Conservation (phyloP, 2,113 vertebrate species). For the Rhynchomys soricoides region DNA sequence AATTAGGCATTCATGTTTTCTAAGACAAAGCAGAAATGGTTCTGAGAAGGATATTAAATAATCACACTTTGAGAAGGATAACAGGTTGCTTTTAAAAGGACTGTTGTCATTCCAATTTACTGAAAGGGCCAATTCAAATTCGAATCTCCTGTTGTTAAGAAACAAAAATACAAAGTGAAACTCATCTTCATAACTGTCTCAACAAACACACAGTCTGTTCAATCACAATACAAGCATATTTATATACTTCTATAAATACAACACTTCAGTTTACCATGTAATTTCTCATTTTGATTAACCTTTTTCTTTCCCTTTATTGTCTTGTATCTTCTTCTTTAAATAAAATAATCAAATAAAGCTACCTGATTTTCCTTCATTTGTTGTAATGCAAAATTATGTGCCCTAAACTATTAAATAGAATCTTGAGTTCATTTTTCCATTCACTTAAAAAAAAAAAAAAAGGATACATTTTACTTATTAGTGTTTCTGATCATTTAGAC, state of each 20-base stretch:
- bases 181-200: not conserved
- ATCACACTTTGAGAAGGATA: slow-evolving; percentile 67
- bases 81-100: slow-evolving; percentile 51
- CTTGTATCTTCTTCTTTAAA: not conserved
- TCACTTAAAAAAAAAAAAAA: slow-evolving; percentile 18
- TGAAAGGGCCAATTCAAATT: slow-evolving; percentile 44
- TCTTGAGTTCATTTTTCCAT: not conserved
- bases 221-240: not conserved
- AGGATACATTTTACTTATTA: not conserved
- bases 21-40: slow-evolving; percentile 53
- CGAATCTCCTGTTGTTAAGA: not conserved
- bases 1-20: slow-evolving; percentile 75
- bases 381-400: not conserved
- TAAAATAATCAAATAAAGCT: not conserved
- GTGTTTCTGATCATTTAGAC: not conserved
- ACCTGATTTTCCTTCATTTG: not conserved
- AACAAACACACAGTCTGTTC: not conserved
- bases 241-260: slow-evolving; percentile 15
- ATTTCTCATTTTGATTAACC: not conserved
- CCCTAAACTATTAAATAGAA: not conserved
- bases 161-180: slow-evolving; percentile 13
- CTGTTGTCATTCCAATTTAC: slow-evolving; percentile 62
- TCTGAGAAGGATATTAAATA: slow-evolving; percentile 67
- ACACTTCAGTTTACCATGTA: not conserved
- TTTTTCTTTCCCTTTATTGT: not conserved